Conservation (phyloP, 2,113 vertebrate species). For the Embiotoca jacksoni region DNA sequence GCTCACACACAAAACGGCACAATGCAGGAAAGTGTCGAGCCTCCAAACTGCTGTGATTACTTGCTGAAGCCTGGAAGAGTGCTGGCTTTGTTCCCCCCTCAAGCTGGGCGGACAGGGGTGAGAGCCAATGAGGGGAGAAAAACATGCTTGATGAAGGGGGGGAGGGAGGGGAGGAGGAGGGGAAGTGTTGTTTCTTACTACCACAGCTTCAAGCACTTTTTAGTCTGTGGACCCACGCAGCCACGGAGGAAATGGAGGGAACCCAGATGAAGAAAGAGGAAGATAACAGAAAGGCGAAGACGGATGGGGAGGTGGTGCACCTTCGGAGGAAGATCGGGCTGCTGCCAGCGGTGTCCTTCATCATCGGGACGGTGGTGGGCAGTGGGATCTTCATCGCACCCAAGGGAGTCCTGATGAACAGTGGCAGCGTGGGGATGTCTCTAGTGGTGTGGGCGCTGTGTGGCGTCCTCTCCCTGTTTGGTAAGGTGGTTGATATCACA, state of each 20-base stretch:
- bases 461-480: constrained; percentile 88
- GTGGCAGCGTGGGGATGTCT: constrained; percentile 89
- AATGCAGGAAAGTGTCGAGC: constrained; percentile 19
- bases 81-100: constrained; percentile 71
- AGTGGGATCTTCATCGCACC: constrained; percentile 93
- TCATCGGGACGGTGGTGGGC: constrained; percentile 90
- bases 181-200: background rate
- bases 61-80: constrained; percentile 55
- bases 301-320: constrained; percentile 52
- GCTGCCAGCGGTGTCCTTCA: constrained; percentile 84
- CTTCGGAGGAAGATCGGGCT: constrained; percentile 85
- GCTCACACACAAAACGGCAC: background rate
- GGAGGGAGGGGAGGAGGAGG: constrained; percentile 1
- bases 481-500: constrained; percentile 76
- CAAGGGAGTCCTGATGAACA: constrained; percentile 90
- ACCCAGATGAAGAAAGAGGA: constrained; percentile 23
- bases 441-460: constrained; percentile 88
- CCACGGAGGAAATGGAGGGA: constrained; percentile 38
- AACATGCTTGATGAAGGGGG: background rate
- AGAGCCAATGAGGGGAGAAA: constrained; percentile 57
- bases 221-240: background rate
- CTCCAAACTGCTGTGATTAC: constrained; percentile 61
- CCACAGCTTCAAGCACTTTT: background rate
- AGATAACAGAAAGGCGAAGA: constrained; percentile 6
- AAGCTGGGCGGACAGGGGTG: constrained; percentile 28